Evolutionary conservation across 2,113 vertebrate species (phyloP).

Genomic region (Lontra canadensis): DNA sequence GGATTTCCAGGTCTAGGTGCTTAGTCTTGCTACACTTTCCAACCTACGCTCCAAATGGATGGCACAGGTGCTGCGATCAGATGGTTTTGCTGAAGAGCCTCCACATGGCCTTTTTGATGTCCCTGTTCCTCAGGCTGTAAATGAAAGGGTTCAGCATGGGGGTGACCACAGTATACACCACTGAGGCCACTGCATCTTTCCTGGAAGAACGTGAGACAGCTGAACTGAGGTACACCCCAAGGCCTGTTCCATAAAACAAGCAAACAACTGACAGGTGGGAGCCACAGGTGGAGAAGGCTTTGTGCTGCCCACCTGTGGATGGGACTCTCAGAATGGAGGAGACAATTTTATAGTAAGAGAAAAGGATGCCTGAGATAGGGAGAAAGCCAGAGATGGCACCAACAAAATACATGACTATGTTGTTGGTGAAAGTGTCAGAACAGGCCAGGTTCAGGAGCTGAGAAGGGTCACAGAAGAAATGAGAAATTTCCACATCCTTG

Average conservation of each 20-base stretch:
- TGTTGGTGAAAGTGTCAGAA: neutral
- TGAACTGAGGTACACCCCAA: neutral
- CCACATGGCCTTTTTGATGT: neutral
- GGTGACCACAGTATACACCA: neutral
- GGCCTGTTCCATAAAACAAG: neutral
- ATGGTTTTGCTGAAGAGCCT: neutral
- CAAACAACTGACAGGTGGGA: neutral
- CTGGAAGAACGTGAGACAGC: neutral
- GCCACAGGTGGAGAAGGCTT: neutral
- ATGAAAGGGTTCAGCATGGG: constrained; percentile 13
- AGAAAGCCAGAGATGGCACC: neutral
- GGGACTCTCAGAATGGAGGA: neutral
- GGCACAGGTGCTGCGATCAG: neutral
- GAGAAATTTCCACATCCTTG: neutral
- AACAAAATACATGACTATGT: neutral
- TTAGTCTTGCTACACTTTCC: neutral
- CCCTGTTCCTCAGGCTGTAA: neutral
- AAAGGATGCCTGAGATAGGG: neutral
- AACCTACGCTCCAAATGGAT: neutral
- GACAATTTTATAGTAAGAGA: neutral
- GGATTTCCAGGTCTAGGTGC: neutral
- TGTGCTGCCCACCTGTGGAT: neutral
- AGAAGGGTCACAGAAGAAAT: neutral
- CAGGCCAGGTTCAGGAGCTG: neutral
- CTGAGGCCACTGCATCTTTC: neutral